Base-by-base conservation (phyloP, 2,797 vertebrate species). In the Sorex maritimensis region DNA sequence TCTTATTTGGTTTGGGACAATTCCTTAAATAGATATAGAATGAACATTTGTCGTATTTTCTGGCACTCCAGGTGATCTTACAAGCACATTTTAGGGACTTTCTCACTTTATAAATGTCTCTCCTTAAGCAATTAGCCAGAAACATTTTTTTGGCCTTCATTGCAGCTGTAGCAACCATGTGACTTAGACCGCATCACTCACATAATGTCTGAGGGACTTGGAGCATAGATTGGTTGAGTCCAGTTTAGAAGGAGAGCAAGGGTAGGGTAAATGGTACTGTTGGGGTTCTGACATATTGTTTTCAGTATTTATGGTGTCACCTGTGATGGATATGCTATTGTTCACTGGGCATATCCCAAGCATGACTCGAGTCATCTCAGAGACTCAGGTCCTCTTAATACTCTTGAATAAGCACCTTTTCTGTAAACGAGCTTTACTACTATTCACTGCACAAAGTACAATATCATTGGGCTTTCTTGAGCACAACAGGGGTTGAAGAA, bases 1-100 rank as follows among this genome's bases (percentile, higher is more conserved):
- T 44, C 41, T 44, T 88, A 49, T 89, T 89, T 93, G 55, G 15
- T 78, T 79, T 78, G 74, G 55, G 15, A 79, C 28, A 34, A 44
- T 73, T 79, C 28, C 68, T 84, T 65, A 67, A 55, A 30, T 7
- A 65, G 14, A 52, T 52, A 8, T 6, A 79, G 21, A 84, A 1
- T 30, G 34, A 26, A 23, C 7, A 55, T 65, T 44, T 67, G 26
- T 79, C 21, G 1, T 52, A 65, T 79, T 93, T 83, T 67, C 44
- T 72, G 41, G 34, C 65, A 34, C 15, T 73, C 63, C 12, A 34
- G 26, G 21, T 79, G 73, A 83, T 30, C 44, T 88, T 65, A 28
- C 13, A 21, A 44, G 58, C 24, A 69, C n/a, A 13, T 28, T 23
- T 75, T 72, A 44, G 23, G 49, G 13, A 3, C 52, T 52, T 52